Evolutionary conservation across 1,140 invertebrate genomes (phyloP).

Genomic region (Protaetia brevitarsis): DNA sequence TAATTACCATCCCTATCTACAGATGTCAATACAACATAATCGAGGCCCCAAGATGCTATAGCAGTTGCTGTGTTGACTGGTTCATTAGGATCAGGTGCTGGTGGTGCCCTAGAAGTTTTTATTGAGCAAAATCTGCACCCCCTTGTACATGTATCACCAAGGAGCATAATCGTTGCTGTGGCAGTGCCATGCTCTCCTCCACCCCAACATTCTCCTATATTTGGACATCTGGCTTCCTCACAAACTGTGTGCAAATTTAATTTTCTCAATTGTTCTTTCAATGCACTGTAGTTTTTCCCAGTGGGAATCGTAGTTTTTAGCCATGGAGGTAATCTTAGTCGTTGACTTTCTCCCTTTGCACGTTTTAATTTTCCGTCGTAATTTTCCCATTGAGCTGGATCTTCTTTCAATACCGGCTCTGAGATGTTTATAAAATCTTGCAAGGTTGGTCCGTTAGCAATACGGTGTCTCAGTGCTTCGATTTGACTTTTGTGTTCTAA

Average conservation of each 20-base stretch:
- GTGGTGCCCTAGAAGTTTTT: conserved; percentile 91
- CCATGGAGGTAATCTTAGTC: conserved; percentile 93
- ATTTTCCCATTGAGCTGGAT: conserved; percentile 57
- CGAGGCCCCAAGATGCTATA: conserved; percentile 90
- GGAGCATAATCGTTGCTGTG: conserved; percentile 88
- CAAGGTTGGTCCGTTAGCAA: conserved; percentile 60
- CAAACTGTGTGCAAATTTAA: conserved; percentile 96
- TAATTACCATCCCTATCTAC: conserved; percentile 90
- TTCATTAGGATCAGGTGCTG: conserved; percentile 86
- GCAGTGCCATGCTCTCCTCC: conserved; percentile 84
- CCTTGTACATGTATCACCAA: conserved; percentile 89
- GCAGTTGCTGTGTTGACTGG: conserved; percentile 91
- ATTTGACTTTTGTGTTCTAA: conserved; percentile 39
- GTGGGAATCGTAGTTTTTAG: conserved; percentile 93
- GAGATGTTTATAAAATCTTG: conserved; percentile 60
- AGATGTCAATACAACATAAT: conserved; percentile 97
- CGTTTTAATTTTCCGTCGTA: conserved; percentile 83
- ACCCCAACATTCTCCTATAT: conserved; percentile 99
- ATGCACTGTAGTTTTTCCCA: conserved; percentile 76
- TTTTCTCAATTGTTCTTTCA: conserved; percentile 84
- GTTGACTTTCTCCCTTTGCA: conserved; percentile 74
- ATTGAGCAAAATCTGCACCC: conserved; percentile 98
- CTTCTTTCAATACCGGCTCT: conserved; percentile 53
- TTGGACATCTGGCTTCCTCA: conserved; percentile 98
- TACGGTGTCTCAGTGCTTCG: conserved; percentile 53